These are phyloP conservation scores for Palythoa heliodiscus DNA, from an alignment of 92 coral and sea anemone genomes.

Conservation along the genomic window DNA sequence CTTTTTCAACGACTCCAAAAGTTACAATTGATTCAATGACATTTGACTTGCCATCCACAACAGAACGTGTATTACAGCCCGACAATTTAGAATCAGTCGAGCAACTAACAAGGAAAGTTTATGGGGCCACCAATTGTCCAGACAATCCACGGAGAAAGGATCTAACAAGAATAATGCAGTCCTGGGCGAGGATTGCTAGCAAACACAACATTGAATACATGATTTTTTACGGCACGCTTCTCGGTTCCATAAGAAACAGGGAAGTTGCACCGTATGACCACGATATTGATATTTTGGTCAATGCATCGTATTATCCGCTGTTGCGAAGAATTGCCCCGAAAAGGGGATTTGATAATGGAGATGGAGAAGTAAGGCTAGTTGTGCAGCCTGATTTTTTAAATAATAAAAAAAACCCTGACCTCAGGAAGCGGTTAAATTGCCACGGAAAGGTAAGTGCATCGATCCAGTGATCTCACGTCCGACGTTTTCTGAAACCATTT, in stretches of 20 bases:
- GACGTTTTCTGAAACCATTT: background rate
- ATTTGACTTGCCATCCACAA: background rate
- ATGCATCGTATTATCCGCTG: slow-evolving; percentile 7
- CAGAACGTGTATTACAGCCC: background rate
- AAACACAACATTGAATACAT: slow-evolving; percentile 13
- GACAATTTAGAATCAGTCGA: background rate
- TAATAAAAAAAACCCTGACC: background rate
- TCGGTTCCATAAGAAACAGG: slow-evolving; percentile 27
- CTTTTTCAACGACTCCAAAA: background rate
- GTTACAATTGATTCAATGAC: no score
- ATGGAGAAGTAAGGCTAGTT: slow-evolving; percentile 13
- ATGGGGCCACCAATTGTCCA: slow-evolving; percentile 19
- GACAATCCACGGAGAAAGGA: slow-evolving; percentile 28
- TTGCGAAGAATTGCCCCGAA: slow-evolving; percentile 5
- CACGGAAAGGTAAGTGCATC: slow-evolving; percentile 9
- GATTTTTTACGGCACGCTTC: slow-evolving; percentile 4
- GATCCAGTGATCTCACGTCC: background rate
- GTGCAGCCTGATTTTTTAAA: slow-evolving; percentile 15
- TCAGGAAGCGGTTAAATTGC: slow-evolving; percentile 13
- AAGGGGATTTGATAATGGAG: slow-evolving; percentile 11
- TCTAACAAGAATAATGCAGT: slow-evolving; percentile 1
- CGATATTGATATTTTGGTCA: slow-evolving; percentile 10
- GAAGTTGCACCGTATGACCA: slow-evolving; percentile 25
- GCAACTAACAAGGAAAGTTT: slow-evolving; percentile 23
- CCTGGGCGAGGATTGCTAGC: slow-evolving; percentile 12